phyloP scores from a whole-genome alignment of 2,113 vertebrate genomes.

The Mystacornis crossleyi region DNA sequence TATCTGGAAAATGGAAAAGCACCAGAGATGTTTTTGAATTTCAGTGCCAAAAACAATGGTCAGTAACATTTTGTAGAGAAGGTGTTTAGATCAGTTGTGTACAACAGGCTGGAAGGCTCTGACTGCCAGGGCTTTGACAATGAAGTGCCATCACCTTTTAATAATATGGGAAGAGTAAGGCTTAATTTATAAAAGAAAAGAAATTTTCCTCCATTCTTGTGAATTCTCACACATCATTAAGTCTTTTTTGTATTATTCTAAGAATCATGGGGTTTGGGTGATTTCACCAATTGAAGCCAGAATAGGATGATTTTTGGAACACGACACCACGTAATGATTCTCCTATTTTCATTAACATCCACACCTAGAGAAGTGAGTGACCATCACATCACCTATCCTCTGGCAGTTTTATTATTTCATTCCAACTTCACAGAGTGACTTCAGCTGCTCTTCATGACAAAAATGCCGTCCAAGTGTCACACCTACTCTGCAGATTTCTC shows the following conservation, averaged over 20 bases:
- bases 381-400: neutral
- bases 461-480: neutral
- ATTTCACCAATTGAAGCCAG: neutral
- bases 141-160: neutral
- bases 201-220: slow-evolving; percentile 25
- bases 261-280: neutral
- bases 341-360: neutral
- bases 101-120: neutral
- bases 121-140: neutral
- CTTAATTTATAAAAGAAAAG: slow-evolving; percentile 41
- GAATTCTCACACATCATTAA: neutral
- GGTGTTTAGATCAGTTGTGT: neutral
- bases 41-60: neutral
- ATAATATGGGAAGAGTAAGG: slow-evolving; percentile 31
- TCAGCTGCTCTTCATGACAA: neutral
- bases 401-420: neutral
- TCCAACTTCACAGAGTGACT: neutral
- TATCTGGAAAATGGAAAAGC: neutral
- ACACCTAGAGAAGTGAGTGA: neutral
- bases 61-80: neutral
- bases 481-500: neutral
- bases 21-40: neutral
- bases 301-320: neutral
- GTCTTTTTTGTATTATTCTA: neutral
- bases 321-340: neutral